Base-by-base conservation (phyloP, 2,113 vertebrate genomes). In the Lutjanus erythropterus region DNA sequence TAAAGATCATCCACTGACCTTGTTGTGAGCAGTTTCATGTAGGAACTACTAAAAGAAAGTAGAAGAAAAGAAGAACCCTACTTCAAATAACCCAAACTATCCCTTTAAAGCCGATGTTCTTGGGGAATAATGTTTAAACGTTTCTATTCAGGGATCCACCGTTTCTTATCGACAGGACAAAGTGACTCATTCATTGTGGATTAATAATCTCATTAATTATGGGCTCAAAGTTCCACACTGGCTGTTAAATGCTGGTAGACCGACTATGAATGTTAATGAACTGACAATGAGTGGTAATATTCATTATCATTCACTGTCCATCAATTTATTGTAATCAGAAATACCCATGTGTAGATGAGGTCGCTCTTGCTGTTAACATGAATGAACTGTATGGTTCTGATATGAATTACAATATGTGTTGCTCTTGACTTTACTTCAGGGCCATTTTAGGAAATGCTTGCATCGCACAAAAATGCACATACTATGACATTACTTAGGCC, bases 191-290 rank as follows among this genome's bases (percentile, higher is more conserved):
- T n/a, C n/a, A n/a, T n/a, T n/a, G n/a, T n/a, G n/a, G n/a, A n/a
- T n/a, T n/a, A n/a, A n/a, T n/a, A n/a, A n/a, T n/a, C n/a, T n/a
- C n/a, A n/a, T n/a, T n/a, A n/a, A n/a, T n/a, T n/a, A n/a, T n/a
- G n/a, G n/a, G n/a, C 31, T 37, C 41, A 65, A 65, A 53, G 25
- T 21, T 64, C 23, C 47, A 35, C 14, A 33, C 9, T 16, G 41
- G 18, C 73, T 55, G 49, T 25, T 44, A 65, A 65, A 55, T 18
- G 47, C 50, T 67, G 62, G 0, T 47, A 46, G 50, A 65, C 49
- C 27, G 21, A 56, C 41, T 5, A 31, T 56, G 39, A 47, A 56
- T 39, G 52, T 50, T 31, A 50, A 77, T 56, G 29, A 23, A 55
- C 27, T 46, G 61, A 55, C 50, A n/a, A n/a, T n/a, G n/a, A n/a